Evolutionary conservation across 2,113 vertebrate genomes (phyloP), one percentile per base, ranked within the genome.

Genomic region (Ailuropoda melanoleuca): DNA sequence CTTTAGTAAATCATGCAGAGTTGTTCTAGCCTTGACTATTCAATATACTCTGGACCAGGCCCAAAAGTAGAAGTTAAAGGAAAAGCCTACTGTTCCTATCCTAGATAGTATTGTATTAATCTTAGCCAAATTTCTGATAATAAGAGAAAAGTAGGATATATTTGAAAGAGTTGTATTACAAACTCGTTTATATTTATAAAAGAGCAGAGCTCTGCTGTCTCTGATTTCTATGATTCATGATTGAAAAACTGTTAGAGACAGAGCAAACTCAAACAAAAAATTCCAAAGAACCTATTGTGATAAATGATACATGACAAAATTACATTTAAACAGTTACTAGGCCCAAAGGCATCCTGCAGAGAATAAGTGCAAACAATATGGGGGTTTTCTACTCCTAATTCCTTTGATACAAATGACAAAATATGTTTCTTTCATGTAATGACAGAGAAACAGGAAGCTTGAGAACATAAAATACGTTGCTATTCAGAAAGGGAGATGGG

Each of bases 261-360:
- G 7, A 87, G 23, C 1, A 88, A 83, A 95, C 29, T 81, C 64
- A 83, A 64, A 88, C 21, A 82, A 95, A 98, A 93, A 72, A 70
- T 58, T 92, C 24, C 55, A 60, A 90, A 96, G 56, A 90, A 78
- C 10, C 46, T 91, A 88, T 72, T 95, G 62, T 96, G 93, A 97
- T 96, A 97, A 98, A 97, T 97, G 95, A 96, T 72, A 96, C 81
- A 94, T 60, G 91, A 90, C 90, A 97, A 89, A 97, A 94, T 95
- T 96, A 70, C 50, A 97, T 94, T 97, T 97, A 98, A 97, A 92
- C 85, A 92, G 80, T 96, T 95, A 90, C 43, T 58, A 74, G 78
- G 62, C 95, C 81, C 72, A 94, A 68, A 97, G 96, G 87, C 96
- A 97, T 96, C 68, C 93, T 95, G 80, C 88, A 96, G 56, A 93